Conservation (phyloP, 2,888 invertebrate species). For the Caenorhabditis sp. region DNA sequence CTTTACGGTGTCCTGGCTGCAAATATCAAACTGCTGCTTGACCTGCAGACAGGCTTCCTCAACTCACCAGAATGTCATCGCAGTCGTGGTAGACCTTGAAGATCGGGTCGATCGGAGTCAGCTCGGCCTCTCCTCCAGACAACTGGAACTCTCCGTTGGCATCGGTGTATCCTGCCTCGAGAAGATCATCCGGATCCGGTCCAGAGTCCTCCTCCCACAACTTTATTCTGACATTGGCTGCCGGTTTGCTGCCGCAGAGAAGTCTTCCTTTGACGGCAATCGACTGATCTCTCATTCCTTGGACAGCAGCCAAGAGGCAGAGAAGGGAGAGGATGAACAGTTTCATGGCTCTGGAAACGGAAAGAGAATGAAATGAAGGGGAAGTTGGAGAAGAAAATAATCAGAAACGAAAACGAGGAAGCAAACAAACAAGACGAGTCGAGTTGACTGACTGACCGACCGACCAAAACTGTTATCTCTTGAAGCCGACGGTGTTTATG, state of each 20-base stretch:
- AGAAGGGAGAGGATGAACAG: neutral
- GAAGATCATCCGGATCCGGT: slow-evolving; percentile 75
- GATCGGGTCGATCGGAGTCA: slow-evolving; percentile 76
- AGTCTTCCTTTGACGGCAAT: slow-evolving; percentile 72
- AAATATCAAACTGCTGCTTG: too few species aligned
- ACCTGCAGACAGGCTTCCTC: too few species aligned
- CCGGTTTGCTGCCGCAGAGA: slow-evolving; percentile 73
- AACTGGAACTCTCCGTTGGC: slow-evolving; percentile 69
- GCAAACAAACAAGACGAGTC: slow-evolving; percentile 25
- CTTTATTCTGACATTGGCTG: slow-evolving; percentile 73
- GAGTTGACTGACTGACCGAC: slow-evolving; percentile 6
- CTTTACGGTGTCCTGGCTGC: slow-evolving; percentile 69
- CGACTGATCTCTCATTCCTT: slow-evolving; percentile 64
- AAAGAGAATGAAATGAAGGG: neutral
- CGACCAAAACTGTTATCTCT: slow-evolving; percentile 30
- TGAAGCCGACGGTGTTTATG: slow-evolving; percentile 18
- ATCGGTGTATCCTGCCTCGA: slow-evolving; percentile 75
- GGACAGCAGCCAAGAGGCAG: slow-evolving; percentile 2
- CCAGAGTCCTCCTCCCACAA: slow-evolving; percentile 77
- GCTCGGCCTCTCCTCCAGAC: slow-evolving; percentile 71
- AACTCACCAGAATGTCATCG: too few species aligned
- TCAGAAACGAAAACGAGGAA: too few species aligned
- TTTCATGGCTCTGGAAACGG: slow-evolving; percentile 41
- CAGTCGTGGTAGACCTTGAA: slow-evolving; percentile 78
- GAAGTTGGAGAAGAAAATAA: neutral